Conservation (phyloP, 2,888 invertebrate genomes). For the Catotricha subobsoleta region DNA sequence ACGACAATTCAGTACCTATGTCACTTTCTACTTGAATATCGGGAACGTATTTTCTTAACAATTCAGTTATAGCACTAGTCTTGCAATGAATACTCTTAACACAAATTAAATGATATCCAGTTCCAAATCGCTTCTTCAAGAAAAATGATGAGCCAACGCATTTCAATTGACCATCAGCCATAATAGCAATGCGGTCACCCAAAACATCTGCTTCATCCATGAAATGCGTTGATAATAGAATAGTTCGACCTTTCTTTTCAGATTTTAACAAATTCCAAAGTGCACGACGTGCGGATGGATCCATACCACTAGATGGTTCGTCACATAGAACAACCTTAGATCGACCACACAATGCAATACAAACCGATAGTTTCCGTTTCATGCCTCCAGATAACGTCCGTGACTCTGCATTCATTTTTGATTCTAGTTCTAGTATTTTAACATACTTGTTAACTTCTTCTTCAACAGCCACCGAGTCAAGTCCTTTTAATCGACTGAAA, state of each 20-base stretch:
- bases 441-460: constrained; percentile 40
- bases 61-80: constrained; percentile 33
- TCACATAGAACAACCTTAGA: constrained; percentile 45
- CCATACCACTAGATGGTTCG: constrained; percentile 61
- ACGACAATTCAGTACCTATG: constrained; percentile 59
- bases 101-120: constrained; percentile 57
- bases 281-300: constrained; percentile 53
- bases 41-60: constrained; percentile 46
- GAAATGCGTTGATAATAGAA: constrained; percentile 60
- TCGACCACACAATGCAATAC: constrained; percentile 47
- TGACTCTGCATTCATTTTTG: constrained; percentile 31
- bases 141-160: constrained; percentile 67
- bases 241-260: constrained; percentile 46
- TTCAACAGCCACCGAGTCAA: constrained; percentile 30
- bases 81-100: constrained; percentile 36
- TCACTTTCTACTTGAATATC: constrained; percentile 45
- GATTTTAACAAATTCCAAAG: constrained; percentile 57
- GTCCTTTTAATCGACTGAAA: constrained; percentile 48
- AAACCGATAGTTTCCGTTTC: constrained; percentile 48
- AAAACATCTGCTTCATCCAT: constrained; percentile 81
- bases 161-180: constrained; percentile 62
- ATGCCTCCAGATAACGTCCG: constrained; percentile 43
- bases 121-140: constrained; percentile 67
- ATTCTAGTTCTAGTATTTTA: constrained; percentile 37
- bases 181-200: constrained; percentile 74